phyloP scores from a whole-genome alignment of 2,113 vertebrate species.

The Misgurnus mizolepis region DNA sequence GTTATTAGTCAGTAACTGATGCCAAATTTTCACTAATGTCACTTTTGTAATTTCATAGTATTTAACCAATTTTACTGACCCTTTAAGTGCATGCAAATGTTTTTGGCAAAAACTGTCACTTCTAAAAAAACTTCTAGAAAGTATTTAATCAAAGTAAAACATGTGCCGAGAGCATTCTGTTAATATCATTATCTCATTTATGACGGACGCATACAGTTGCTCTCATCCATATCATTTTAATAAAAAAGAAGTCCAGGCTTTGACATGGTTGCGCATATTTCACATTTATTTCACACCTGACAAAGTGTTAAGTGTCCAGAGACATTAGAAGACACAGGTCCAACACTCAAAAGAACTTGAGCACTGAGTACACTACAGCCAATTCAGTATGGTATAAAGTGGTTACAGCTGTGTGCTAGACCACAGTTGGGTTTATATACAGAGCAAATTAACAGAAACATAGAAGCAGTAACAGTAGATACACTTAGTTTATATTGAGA shows the following conservation, averaged over 20 bases:
- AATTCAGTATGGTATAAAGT: slow-evolving; percentile 70
- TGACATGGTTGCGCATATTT: slow-evolving; percentile 69
- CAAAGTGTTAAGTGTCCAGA: slow-evolving; percentile 81
- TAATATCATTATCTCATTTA: no score
- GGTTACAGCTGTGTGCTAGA: slow-evolving; percentile 67
- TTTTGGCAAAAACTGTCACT: no score
- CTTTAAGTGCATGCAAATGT: no score
- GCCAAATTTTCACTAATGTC: no score
- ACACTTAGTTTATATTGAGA: slow-evolving; percentile 33
- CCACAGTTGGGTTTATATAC: slow-evolving; percentile 80
- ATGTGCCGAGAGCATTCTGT: no score
- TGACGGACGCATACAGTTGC: no score
- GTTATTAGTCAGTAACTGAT: no score
- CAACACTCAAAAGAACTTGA: slow-evolving; percentile 74
- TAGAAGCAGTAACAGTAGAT: slow-evolving; percentile 66
- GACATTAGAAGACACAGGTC: slow-evolving; percentile 76
- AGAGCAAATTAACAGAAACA: slow-evolving; percentile 70
- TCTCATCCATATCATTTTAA: background rate
- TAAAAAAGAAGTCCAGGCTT: slow-evolving; percentile 46
- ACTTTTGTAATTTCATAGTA: no score
- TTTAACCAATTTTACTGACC: no score
- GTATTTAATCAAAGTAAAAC: no score
- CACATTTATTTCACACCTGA: slow-evolving; percentile 85
- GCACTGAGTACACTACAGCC: slow-evolving; percentile 72
- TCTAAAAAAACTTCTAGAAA: no score